Base-by-base conservation (phyloP, 2,888 invertebrate species). In the Plemyria rubiginata region DNA sequence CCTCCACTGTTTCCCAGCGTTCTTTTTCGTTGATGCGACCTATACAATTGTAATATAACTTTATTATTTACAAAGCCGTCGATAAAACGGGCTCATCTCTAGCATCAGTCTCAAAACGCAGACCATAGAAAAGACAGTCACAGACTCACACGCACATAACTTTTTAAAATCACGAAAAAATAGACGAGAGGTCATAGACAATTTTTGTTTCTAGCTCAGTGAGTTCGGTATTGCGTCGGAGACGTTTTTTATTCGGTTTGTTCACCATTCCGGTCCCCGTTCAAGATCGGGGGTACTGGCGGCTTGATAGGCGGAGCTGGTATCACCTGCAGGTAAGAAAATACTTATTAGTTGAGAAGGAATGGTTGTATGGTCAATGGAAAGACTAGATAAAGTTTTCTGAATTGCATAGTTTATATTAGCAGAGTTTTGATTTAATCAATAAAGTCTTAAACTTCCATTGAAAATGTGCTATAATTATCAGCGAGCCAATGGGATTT, bases 241-340 rank as follows among this genome's bases (percentile, higher is more conserved):
- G 78, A 62, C 54, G 76, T 73, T 62, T 59, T 77, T 52, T 81
- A 79, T 48, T 86, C 81, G 55, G 68, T 75, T 50, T 82, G 73
- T 40, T 88, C 85, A 7, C 88, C 86, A 70, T 89, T 90, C 32
- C 84, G 74, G 16, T 89, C 89, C 12, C 92, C 92, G 75, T 92
- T 92, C 63, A 87, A 62, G 12, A 87, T 73, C 2, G 85, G 84
- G 48, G 85, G 82, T n/a, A 74, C 73, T 2, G 82, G 85, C 22
- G 84, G 75, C 73, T 85, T 86, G 68, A 92, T 90, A 50, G 80
- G 89, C 67, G 92, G 92, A 52, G 92, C 92, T 67, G 92, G 92
- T 80, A 92, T 92, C 81, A 92, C 89, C 92, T 92, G 85, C 32
- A 64, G 51, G 46, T 13, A 73, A 54, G 66, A 69, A 71, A 55